Evolutionary conservation across 2,113 vertebrate species (phyloP).

Genomic region (Malurus elegans): DNA sequence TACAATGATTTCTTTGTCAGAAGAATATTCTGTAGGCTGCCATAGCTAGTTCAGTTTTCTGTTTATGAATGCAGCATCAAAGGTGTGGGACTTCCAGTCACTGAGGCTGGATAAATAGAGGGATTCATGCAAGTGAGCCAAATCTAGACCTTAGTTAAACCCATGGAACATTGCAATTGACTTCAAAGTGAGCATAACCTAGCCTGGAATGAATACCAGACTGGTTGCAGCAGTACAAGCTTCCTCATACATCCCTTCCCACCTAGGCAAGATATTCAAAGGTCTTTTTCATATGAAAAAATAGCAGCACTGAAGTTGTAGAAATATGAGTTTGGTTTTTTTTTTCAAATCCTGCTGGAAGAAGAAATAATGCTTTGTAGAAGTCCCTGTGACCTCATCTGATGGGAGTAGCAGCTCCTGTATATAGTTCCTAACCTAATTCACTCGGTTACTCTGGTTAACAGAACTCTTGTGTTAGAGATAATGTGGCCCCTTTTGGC

Average conservation of each 20-base stretch:
- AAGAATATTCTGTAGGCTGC: neutral
- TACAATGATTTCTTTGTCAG: conserved; percentile 34
- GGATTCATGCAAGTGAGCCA: neutral
- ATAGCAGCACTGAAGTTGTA: neutral
- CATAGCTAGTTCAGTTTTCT: neutral
- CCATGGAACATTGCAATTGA: neutral
- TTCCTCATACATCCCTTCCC: neutral
- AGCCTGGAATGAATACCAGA: neutral
- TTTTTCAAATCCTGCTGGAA: neutral
- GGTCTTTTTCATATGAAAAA: neutral
- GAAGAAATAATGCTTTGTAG: neutral
- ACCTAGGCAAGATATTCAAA: neutral
- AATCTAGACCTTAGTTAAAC: neutral
- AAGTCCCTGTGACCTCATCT: neutral
- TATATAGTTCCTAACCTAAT: neutral
- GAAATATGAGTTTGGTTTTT: neutral
- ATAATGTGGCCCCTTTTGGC: neutral
- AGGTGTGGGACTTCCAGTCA: neutral
- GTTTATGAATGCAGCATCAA: neutral
- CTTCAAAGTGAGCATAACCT: neutral
- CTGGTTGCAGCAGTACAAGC: neutral
- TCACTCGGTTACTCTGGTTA: neutral
- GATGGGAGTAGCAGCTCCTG: neutral
- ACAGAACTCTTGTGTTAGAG: neutral
- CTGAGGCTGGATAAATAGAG: neutral